Evolutionary conservation across 35 echinoderm and acorn worm genomes (phyloP).

Genomic region (Heliocidaris erythrogramma): DNA sequence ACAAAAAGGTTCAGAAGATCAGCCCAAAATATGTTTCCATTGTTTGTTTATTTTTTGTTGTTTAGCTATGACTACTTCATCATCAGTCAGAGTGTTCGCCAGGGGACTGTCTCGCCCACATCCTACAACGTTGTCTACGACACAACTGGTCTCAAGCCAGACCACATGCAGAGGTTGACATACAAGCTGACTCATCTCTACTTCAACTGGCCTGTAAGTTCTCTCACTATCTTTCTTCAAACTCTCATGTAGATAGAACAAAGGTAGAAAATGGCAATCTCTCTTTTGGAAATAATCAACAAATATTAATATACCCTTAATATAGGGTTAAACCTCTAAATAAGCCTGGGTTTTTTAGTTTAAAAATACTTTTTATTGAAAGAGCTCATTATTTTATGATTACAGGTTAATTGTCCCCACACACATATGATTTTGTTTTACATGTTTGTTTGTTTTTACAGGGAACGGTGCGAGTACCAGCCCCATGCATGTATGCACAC

Average conservation of each 20-base stretch:
- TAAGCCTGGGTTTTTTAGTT: too few relatives aligned
- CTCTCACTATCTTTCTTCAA: not conserved
- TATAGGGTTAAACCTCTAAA: too few relatives aligned
- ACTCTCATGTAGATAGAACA: not conserved
- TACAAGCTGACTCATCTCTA: conserved; percentile 97
- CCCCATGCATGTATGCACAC: conserved; percentile 94
- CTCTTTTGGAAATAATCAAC: too few relatives aligned
- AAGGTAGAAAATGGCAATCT: too few relatives aligned
- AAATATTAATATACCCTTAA: too few relatives aligned
- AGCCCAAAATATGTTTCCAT: too few relatives aligned
- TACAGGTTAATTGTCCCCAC: too few relatives aligned
- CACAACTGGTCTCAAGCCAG: conserved; percentile 63
- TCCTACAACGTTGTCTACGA: conserved; percentile 88
- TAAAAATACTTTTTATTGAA: too few relatives aligned
- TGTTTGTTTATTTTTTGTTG: not conserved
- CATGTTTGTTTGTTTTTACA: conserved; percentile 54
- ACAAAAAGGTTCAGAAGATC: too few relatives aligned
- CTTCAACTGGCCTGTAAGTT: conserved; percentile 98
- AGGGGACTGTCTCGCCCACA: conserved; percentile 89
- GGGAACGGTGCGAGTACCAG: conserved; percentile 96
- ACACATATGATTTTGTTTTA: not conserved
- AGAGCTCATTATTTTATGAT: too few relatives aligned
- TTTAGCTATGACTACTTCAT: conserved; percentile 88
- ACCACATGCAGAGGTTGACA: conserved; percentile 76
- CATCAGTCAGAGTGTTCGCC: conserved; percentile 76